Evolutionary conservation across 2,113 vertebrate genomes (phyloP), one percentile per base, ranked within the genome.

Genomic region (Pelodiscus sinensis): DNA sequence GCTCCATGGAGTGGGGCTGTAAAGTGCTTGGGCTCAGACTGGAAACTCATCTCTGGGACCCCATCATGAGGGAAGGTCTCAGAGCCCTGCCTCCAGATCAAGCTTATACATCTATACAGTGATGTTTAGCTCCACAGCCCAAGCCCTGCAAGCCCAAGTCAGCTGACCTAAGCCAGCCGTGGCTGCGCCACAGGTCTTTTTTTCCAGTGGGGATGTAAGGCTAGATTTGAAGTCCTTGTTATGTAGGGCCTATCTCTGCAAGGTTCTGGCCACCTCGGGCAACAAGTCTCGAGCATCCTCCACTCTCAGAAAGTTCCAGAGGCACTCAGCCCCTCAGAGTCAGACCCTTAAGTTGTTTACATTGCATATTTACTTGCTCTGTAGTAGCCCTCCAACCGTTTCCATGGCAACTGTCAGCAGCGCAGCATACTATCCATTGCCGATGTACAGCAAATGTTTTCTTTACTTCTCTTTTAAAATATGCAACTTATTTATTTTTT

Each of bases 321-420:
- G 65, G 35, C 27, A 85, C 38, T 78, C 80, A 86, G 29, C 55
- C 50, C 50, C 73, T 80, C 12, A 1, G 24, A 77, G 54, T 22
- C 65, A 50, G 57, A 89, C 55, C n/a, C 3, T 25, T 50, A 35
- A 38, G 73, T 50, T 77, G 38, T 77, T 50, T 25, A 44, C 22
- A 1, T 22, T 92, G 82, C 56, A 60, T 86, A 92, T 90, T 86
- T 84, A 5, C 13, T 91, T 55, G 50, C n/a, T 3, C 38, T 51
- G 27, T 71, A 68, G 81, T 29, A 84, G 44, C 9, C 62, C 65
- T 88, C 82, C 79, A 89, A 13, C n/a, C 82, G 88, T 97, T 96
- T 92, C 97, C 95, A 95, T 97, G 85, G 92, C 91, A 97, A 97
- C 96, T 9, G 84, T 90, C 31, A 12, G 88, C 85, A 88, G 38